Base-by-base conservation (phyloP, 2,113 vertebrate species). In the Columbina picui region DNA sequence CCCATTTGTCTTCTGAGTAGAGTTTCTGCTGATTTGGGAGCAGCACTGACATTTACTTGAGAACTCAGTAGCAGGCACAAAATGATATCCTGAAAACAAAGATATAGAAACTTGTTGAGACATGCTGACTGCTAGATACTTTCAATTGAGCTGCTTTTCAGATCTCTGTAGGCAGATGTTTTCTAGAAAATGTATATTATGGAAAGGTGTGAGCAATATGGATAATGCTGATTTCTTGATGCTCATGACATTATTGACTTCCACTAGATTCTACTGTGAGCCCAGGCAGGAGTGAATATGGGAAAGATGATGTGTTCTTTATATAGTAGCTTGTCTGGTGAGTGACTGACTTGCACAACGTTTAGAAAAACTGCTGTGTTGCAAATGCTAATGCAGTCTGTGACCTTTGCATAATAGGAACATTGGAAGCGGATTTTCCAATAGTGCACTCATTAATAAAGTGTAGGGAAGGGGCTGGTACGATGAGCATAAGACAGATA, bases 351-450 rank as follows among this genome's bases (percentile, higher is more conserved):
- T 89, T 74, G 53, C 26, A 70, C 18, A 70, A 47, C 32, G 47
- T 83, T 83, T 89, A 75, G 45, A 70, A 95, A 88, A 93, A 73
- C n/a, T 43, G 23, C 34, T 80, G 74, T 64, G 26, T 52, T 93
- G 70, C 55, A 96, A 96, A 96, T 94, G 92, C 84, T 96, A 96
- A 96, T 96, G 71, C 79, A 96, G 22, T 94, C 96, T 94, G 77
- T 95, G 96, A 97, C 95, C 94, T 97, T 96, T 96, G 81, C 36
- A 27, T 96, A 95, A 91, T 93, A 93, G 85, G 73, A 77, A 78
- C 73, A 43, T 32, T 57, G 83, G 75, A 88, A 89, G 81, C 5
- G 1, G 73, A 75, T 93, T 93, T 96, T 96, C 52, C 63, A 63
- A 13, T 73, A 36, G 59, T 93, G 32, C 26, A 32, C 34, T 95